Percentiles rank a stretch among this genome's conserved stretches.
These are phyloP conservation scores for Theropithecus gelada DNA, from an alignment of 2,113 vertebrate genomes.

Conservation along the genomic window DNA sequence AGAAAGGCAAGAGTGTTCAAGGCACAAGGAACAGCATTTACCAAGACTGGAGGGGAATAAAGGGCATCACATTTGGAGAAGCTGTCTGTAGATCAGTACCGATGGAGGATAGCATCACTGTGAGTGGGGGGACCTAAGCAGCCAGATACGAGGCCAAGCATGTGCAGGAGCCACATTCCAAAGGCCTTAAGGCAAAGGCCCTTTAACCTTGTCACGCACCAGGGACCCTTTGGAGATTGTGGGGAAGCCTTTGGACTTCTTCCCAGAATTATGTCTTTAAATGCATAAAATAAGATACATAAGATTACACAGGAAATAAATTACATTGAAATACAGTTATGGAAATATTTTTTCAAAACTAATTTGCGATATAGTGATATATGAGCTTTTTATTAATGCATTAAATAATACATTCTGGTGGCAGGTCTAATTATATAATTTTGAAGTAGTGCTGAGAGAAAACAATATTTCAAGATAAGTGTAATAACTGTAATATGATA, in stretches of 20 bases:
- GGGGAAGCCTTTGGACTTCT: constrained; percentile 39
- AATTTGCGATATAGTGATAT: constrained; percentile 69
- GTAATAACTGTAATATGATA: constrained; percentile 56
- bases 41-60: background rate
- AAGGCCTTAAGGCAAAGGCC: background rate
- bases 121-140: rapidly evolving
- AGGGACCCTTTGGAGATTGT: background rate
- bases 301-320: constrained; percentile 61
- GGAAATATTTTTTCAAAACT: constrained; percentile 76
- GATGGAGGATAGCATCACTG: background rate
- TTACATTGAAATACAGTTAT: constrained; percentile 64
- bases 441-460: constrained; percentile 65
- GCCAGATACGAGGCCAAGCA: background rate
- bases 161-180: background rate
- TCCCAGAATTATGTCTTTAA: constrained; percentile 57
- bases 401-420: constrained; percentile 68
- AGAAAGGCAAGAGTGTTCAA: background rate
- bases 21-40: background rate
- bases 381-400: constrained; percentile 70
- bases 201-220: too few relatives aligned
- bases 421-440: constrained; percentile 73
- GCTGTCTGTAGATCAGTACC: background rate
- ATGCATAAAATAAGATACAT: constrained; percentile 54
- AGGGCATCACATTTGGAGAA: background rate
- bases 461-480: constrained; percentile 73